Evolutionary conservation across 2,113 vertebrate species (phyloP), one percentile per base, ranked within the genome.

Genomic region (Gnathonemus echidnorhynchus): DNA sequence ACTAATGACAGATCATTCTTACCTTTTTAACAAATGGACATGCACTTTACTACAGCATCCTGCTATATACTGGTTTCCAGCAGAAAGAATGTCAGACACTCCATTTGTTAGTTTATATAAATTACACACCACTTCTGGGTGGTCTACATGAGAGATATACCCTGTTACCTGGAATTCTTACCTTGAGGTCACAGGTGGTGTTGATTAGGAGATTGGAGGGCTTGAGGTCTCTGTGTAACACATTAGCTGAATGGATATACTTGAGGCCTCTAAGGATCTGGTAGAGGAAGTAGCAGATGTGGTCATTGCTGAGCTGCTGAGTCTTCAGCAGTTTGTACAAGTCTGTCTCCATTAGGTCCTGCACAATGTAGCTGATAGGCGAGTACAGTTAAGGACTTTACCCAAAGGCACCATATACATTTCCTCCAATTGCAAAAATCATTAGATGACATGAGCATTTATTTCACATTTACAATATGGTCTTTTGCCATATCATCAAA

Each of bases 141-240:
- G 42, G 8, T 15, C 49, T 46, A 86, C 48, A 49, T 13, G 45
- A 42, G 39, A 84, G 2, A 48, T 13, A 86, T 10, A 86, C 24
- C 42, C 46, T 10, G 45, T 53, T 39, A 35, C 10, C 19, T 42
- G 17, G 27, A 1, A 45, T 91, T 91, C 77, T 39, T 80, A 97
- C 97, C 97, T 97, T 98, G 94, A 97, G 97, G 95, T 97, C 97
- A 42, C 97, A 97, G 90, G 97, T 98, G 96, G 97, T 98, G 92
- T 98, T 97, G 94, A 97, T 97, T 92, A 97, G 97, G 93, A 97
- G 95, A 95, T 97, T 98, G 92, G 97, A 97, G 93, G 97, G 97
- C 94, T 98, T 98, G 91, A 98, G 95, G 91, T 97, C 97, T 84
- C 97, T 96, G 94, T 97, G 97, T 87, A 98, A 95, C 92, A 98